Conservation (phyloP, 2,888 invertebrate genomes). For the Netelia melanura region DNA sequence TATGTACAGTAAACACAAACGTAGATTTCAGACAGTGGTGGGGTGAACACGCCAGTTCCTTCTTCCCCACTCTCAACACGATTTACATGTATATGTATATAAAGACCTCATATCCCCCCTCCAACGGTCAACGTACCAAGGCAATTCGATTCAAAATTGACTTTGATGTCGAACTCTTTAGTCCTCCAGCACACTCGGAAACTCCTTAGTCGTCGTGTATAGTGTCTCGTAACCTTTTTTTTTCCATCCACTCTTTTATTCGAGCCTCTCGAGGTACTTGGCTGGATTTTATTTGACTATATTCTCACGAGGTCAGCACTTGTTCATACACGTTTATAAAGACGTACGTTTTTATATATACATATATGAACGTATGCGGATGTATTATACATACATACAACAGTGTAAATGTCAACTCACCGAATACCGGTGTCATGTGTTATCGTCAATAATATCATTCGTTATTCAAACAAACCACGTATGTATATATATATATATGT, state of each 20-base stretch:
- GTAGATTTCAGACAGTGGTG: neutral
- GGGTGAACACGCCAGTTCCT: slow-evolving; percentile 17
- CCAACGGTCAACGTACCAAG: slow-evolving; percentile 37
- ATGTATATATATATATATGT: neutral
- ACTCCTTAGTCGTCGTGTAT: neutral
- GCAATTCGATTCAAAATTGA: slow-evolving; percentile 18
- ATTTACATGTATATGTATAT: too few relatives aligned
- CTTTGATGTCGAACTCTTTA: slow-evolving; percentile 12
- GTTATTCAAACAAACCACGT: neutral
- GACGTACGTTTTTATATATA: neutral
- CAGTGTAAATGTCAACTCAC: neutral
- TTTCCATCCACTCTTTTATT: neutral
- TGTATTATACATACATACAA: neutral
- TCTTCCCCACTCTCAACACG: slow-evolving; percentile 10
- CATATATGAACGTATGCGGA: neutral
- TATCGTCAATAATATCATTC: too few relatives aligned
- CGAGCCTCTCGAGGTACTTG: neutral
- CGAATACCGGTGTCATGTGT: neutral
- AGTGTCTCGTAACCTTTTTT: neutral
- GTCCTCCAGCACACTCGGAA: neutral
- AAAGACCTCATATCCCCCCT: slow-evolving; percentile 5
- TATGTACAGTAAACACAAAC: slow-evolving; percentile 2
- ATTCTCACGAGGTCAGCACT: neutral
- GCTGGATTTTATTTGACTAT: neutral
- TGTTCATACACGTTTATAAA: slow-evolving; percentile 17